Evolutionary conservation across 2,797 vertebrate genomes (phyloP), one percentile per base, ranked within the genome.

Genomic region (Macroramphosus scolopax): DNA sequence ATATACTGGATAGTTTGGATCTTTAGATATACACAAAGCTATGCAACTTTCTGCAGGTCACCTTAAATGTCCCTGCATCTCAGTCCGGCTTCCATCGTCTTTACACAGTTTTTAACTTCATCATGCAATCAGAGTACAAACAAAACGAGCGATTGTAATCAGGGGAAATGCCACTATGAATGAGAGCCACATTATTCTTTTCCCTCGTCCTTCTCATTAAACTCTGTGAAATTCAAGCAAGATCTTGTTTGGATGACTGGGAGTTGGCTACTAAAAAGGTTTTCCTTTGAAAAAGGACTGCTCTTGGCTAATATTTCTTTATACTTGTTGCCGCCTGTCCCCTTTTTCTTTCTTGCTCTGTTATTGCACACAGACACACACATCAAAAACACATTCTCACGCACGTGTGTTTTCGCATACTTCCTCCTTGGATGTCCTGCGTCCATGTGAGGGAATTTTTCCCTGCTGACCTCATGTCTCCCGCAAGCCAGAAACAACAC

Each of bases 391-490:
- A 44, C 39, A 24, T 63, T 11, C 30, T 52, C 60, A 33, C 16
- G 17, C 41, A 43, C 56, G 43, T 68, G 48, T 35, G 8, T 54
- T 51, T 71, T 57, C 71, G 57, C 53, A 65, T 36, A 62, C 63
- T 79, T 77, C 69, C 79, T 81, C 57, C 65, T 68, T 81, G 68
- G 72, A 77, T 78, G 77, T 71, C 63, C 71, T n/a, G 30, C 2
- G 62, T 87, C 74, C 72, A 74, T 82, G 75, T 71, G 71, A 83
- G 71, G 58, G 78, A 44, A 90, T 89, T 81, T 89, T 89, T 89
- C 75, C 73, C 44, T 42, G 67, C 84, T 90, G 87, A 91, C 87
- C 75, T 90, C 81, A 90, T 75, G 80, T 89, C 85, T 87, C 66
- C 44, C 33, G 49, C 52, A 49, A 68, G 77, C 82, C 85, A 88